Conservation (phyloP, 2,797 vertebrate species). For the Rhabdophis nuchalis region DNA sequence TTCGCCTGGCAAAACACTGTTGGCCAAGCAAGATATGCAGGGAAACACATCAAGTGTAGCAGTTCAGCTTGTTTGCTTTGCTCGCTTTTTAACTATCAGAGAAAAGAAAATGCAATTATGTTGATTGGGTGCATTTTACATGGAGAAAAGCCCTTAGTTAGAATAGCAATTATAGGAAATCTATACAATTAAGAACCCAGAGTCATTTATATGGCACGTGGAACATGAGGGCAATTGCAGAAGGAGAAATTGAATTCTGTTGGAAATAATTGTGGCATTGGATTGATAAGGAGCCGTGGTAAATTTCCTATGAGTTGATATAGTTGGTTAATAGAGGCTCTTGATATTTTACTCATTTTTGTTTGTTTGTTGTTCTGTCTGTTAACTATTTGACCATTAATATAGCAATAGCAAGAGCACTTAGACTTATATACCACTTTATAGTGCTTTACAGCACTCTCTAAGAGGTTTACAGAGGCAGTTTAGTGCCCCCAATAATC, state of each 20-base stretch:
- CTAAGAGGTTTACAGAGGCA: no score
- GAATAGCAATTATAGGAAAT: constrained; percentile 16
- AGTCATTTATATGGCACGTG: constrained; percentile 24
- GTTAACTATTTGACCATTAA: not conserved
- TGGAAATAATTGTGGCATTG: not conserved
- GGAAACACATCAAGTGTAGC: not conserved
- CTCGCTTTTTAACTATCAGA: not conserved
- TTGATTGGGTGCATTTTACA: constrained; percentile 7
- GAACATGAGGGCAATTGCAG: not conserved
- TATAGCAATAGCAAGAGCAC: no score
- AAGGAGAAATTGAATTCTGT: not conserved
- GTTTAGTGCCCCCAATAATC: no score
- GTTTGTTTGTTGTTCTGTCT: not conserved
- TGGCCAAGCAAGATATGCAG: not conserved
- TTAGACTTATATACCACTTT: no score
- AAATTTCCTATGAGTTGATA: not conserved
- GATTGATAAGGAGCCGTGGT: not conserved
- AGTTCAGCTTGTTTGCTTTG: not conserved
- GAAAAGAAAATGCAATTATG: constrained; percentile 2
- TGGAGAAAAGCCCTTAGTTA: not conserved
- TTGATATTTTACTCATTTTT: not conserved
- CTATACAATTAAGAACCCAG: not conserved
- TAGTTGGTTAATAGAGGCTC: not conserved
- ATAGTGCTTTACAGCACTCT: no score
- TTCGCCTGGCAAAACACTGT: not conserved